Percentiles rank a stretch among this genome's conserved stretches.
Conservation (phyloP, 2,888 invertebrate genomes). For the Limnephilus marmoratus region DNA sequence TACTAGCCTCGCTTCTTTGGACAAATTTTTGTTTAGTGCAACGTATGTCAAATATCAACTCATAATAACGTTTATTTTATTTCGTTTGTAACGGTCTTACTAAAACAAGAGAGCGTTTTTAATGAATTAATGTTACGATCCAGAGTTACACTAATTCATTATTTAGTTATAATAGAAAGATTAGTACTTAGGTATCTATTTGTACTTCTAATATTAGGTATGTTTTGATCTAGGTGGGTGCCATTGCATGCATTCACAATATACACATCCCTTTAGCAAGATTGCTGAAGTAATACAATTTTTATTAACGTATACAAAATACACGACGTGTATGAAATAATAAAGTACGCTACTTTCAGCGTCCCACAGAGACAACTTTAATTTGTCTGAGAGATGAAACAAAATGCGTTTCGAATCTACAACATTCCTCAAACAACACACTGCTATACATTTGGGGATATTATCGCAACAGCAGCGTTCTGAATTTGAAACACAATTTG, state of each 20-base stretch:
- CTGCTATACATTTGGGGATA: background rate
- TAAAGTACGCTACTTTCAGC: background rate
- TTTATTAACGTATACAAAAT: background rate
- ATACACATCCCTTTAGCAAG: background rate
- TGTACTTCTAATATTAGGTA: background rate
- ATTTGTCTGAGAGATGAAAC: background rate
- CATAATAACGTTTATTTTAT: too few relatives aligned
- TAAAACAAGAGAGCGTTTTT: too few relatives aligned
- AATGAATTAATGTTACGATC: too few relatives aligned
- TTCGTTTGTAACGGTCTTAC: too few relatives aligned
- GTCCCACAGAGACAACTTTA: background rate
- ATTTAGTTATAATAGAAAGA: too few relatives aligned
- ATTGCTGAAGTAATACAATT: background rate
- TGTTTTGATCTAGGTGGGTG: background rate
- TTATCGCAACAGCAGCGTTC: constrained; percentile 17
- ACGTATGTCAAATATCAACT: too few relatives aligned
- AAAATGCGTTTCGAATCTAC: background rate
- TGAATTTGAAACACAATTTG: constrained; percentile 33
- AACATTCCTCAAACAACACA: constrained; percentile 12
- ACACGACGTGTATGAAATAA: background rate
- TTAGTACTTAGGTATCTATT: too few relatives aligned
- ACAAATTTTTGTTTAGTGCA: too few relatives aligned
- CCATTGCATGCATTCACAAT: background rate
- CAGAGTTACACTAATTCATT: too few relatives aligned
- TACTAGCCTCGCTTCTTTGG: too few relatives aligned